Evolutionary conservation across 2,113 vertebrate species (phyloP), one percentile per base, ranked within the genome.

Genomic region (Pelodiscus sinensis): DNA sequence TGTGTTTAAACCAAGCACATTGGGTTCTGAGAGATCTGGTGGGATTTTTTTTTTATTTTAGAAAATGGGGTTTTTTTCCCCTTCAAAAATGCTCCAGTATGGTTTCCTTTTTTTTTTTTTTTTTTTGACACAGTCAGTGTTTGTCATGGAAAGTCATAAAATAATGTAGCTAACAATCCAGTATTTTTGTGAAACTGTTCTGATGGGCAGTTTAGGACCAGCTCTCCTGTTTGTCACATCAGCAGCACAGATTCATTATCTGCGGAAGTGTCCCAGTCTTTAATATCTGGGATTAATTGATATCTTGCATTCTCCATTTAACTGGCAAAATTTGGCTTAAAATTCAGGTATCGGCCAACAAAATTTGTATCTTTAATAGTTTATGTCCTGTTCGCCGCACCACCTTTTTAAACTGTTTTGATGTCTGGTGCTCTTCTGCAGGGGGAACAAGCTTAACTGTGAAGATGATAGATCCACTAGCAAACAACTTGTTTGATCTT

Each of bases 381-480:
- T 25, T 27, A n/a, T 29, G 13, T 60, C 10, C 2, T 78, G 7
- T 79, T 71, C 29, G n/a, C 0, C 0, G 11, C 51, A 3, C 1
- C 14, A 19, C 52, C 3, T 82, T 50, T 62, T 87, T 54, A 55
- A 81, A 56, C 1, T 8, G 2, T 14, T 81, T 57, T 25, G 89
- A 54, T 56, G n/a, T 9, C 16, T 27, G 68, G 1, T 82, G 0
- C 85, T 88, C 80, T 92, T 87, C 92, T 88, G 68, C 90, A 88
- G 81, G 94, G 79, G 79, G 11, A 10, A 27, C 11, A 24, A 6
- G 8, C 51, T 68, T 10, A 81, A 73, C 81, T 44, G 15, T 85
- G 79, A 85, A 95, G 51, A 98, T 98, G 98, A 4, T 92, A 8
- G 98, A 98, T 79, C 97, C 96, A n/a, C 35, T 96, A 80, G 98